A percentile compares a stretch with the other conserved stretches of the same genome.
Conservation (phyloP, 2,797 vertebrate species). For the Clarias fuscus region DNA sequence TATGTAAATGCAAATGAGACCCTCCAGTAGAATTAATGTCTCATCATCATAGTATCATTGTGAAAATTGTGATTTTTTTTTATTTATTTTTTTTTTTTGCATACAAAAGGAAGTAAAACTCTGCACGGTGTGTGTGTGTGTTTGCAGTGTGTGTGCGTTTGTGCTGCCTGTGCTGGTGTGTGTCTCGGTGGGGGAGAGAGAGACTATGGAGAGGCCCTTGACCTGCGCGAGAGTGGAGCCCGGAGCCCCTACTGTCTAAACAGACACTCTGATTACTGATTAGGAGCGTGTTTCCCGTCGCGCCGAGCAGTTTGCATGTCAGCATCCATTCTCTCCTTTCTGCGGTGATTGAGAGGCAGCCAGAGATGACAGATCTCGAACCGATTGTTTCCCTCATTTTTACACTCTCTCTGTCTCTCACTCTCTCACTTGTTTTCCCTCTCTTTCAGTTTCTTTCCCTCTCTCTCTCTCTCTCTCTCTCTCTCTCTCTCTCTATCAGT, state of each 20-base stretch:
- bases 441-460: background rate
- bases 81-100: conserved; percentile 15
- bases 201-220: conserved; percentile 77
- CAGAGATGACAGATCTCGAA: conserved; percentile 72
- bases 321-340: conserved; percentile 64
- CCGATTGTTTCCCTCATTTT: conserved; percentile 59
- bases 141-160: conserved; percentile 49
- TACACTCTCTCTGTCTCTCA: background rate
- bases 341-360: conserved; percentile 76
- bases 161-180: conserved; percentile 18
- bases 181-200: conserved; percentile 69
- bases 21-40: conserved; percentile 25
- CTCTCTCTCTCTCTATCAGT: conserved; percentile 19
- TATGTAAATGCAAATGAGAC: conserved; percentile 32
- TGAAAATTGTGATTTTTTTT: background rate
- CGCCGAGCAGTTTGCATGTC: conserved; percentile 72
- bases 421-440: background rate
- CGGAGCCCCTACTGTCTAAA: conserved; percentile 66
- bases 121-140: conserved; percentile 48
- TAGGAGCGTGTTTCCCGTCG: conserved; percentile 76
- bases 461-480: conserved; percentile 8
- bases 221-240: conserved; percentile 73
- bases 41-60: conserved; percentile 27
- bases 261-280: conserved; percentile 80
- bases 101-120: conserved; percentile 33